Evolutionary conservation across 1,140 invertebrate species (phyloP).

Genomic region (Brachionus paranguensis): DNA sequence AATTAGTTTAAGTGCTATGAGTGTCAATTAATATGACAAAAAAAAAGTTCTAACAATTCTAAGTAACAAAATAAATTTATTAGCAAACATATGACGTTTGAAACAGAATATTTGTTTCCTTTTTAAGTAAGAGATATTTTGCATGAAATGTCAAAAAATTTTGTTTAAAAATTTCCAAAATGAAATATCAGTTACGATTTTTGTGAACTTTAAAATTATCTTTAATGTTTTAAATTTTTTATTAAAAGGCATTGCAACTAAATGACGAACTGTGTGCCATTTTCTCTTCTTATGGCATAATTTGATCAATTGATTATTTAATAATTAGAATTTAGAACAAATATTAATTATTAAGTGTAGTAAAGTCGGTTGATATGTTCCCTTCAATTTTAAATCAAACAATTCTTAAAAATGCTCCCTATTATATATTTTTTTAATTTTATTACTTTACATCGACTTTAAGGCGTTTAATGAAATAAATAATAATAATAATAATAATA

Average conservation of each 20-base stretch:
- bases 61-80: neutral
- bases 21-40: conserved; percentile 2
- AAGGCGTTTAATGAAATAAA: too few relatives aligned
- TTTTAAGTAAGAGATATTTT: neutral
- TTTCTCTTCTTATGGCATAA: neutral
- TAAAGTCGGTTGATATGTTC: neutral
- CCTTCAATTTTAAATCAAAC: neutral
- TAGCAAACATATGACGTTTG: neutral
- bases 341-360: too few relatives aligned
- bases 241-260: neutral
- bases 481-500: too few relatives aligned
- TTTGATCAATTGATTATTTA: neutral
- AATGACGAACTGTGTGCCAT: neutral
- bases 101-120: neutral
- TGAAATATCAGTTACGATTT: neutral
- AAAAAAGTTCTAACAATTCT: neutral
- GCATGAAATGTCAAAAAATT: neutral
- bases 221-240: too few relatives aligned
- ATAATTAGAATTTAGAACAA: neutral
- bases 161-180: neutral
- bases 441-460: too few relatives aligned
- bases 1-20: neutral
- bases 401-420: neutral
- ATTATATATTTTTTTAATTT: too few relatives aligned
- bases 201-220: neutral